Percentiles rank a stretch among this genome's conserved stretches.
Conservation (phyloP, 2,888 invertebrate genomes). For the Notocelia uddmanniana region DNA sequence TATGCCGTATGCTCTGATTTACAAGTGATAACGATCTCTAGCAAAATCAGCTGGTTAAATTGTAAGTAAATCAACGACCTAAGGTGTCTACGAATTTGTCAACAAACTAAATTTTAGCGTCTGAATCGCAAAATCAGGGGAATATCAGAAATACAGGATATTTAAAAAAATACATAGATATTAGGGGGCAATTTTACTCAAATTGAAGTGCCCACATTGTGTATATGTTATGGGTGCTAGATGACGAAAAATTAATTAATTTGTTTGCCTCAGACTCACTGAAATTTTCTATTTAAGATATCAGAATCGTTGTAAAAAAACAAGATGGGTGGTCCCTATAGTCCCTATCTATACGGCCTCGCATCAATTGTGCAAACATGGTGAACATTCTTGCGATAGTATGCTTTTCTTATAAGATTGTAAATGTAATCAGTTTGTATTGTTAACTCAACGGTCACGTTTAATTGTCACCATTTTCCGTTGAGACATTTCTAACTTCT, state of each 20-base stretch:
- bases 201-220: no score
- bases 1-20: conserved; percentile 15
- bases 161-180: no score
- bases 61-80: no score
- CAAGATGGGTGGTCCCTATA: conserved; percentile 19
- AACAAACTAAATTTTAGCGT: not conserved
- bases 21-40: conserved; percentile 5
- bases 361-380: conserved; percentile 25
- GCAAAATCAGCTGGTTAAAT: not conserved
- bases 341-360: no score
- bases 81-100: not conserved
- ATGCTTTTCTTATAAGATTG: conserved; percentile 25
- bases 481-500: conserved; percentile 56
- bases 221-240: no score
- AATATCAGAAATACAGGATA: not conserved
- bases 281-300: not conserved
- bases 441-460: conserved; percentile 57
- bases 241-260: no score
- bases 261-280: not conserved
- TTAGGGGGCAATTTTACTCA: no score
- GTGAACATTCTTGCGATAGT: conserved; percentile 15
- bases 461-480: conserved; percentile 53
- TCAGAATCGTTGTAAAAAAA: not conserved
- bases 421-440: conserved; percentile 25
- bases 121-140: not conserved